A percentile compares a stretch with the other conserved stretches of the same genome.
phyloP scores from a whole-genome alignment of 2,113 vertebrate genomes.

The Pachypanchax playfairii region DNA sequence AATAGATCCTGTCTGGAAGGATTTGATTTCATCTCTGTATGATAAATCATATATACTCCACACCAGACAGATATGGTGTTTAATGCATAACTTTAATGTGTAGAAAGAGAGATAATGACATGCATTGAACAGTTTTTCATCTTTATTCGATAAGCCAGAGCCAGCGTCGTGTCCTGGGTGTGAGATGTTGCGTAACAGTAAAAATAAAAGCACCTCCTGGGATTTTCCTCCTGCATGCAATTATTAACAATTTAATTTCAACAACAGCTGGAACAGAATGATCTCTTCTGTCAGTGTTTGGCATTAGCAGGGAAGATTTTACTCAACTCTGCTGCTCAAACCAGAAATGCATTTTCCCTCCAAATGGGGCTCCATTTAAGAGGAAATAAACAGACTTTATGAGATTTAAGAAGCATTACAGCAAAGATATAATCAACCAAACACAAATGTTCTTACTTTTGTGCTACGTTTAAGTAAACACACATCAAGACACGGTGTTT shows the following conservation, averaged over 20 bases:
- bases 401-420: too few relatives aligned
- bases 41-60: background rate
- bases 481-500: constrained; percentile 31
- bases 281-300: too few relatives aligned
- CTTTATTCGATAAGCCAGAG: constrained; percentile 37
- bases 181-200: constrained; percentile 37
- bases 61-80: constrained; percentile 23
- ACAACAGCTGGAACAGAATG: constrained; percentile 58
- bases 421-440: too few relatives aligned
- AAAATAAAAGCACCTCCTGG: constrained; percentile 37
- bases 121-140: constrained; percentile 33
- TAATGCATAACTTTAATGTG: constrained; percentile 63
- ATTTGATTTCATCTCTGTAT: constrained; percentile 44
- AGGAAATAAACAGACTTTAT: too few relatives aligned
- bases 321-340: too few relatives aligned
- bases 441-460: constrained; percentile 16
- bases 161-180: constrained; percentile 23
- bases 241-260: constrained; percentile 61
- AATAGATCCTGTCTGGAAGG: constrained; percentile 48
- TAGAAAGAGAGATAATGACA: constrained; percentile 49
- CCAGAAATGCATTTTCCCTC: too few relatives aligned
- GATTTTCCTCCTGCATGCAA: constrained; percentile 36
- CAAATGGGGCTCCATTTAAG: too few relatives aligned
- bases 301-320: too few relatives aligned
- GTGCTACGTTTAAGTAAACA: too few relatives aligned